Percentiles rank a stretch among this genome's conserved stretches.
phyloP scores from a whole-genome alignment of 2,113 vertebrate genomes.

The Ophiodon elongatus region DNA sequence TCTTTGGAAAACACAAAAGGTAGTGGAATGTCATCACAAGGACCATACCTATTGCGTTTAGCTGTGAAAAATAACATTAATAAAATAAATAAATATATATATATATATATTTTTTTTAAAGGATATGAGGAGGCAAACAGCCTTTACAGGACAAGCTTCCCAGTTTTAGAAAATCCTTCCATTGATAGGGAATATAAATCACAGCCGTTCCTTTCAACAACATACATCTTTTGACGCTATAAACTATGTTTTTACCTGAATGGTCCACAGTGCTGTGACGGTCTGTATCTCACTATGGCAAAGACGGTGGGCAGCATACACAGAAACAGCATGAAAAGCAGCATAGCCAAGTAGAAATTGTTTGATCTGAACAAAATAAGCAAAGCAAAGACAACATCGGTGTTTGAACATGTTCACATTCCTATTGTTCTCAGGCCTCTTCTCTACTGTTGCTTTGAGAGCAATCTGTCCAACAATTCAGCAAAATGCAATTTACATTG shows the following conservation, averaged over 20 bases:
- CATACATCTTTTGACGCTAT: background rate
- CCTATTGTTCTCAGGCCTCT: background rate
- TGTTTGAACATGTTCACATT: background rate
- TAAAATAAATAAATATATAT: no score
- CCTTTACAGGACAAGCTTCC: background rate
- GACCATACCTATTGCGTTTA: background rate
- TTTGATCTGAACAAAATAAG: conserved; percentile 87
- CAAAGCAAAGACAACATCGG: background rate
- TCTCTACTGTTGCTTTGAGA: background rate
- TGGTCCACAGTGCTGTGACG: conserved; percentile 93
- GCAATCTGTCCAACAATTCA: background rate
- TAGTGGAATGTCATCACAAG: background rate
- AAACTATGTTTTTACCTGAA: conserved; percentile 88
- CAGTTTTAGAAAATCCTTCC: no score
- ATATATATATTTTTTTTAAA: background rate
- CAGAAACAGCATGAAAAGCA: conserved; percentile 97
- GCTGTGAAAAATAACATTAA: background rate
- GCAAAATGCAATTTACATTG: background rate
- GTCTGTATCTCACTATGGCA: conserved; percentile 93
- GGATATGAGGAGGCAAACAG: background rate
- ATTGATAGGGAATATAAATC: background rate
- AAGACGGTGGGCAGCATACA: conserved; percentile 98
- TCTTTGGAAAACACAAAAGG: background rate
- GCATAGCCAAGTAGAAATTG: conserved; percentile 98
- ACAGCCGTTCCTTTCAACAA: background rate